Evolutionary conservation across 1,140 invertebrate species (phyloP), one percentile per base, ranked within the genome.

Genomic region (Subanguina moxae): DNA sequence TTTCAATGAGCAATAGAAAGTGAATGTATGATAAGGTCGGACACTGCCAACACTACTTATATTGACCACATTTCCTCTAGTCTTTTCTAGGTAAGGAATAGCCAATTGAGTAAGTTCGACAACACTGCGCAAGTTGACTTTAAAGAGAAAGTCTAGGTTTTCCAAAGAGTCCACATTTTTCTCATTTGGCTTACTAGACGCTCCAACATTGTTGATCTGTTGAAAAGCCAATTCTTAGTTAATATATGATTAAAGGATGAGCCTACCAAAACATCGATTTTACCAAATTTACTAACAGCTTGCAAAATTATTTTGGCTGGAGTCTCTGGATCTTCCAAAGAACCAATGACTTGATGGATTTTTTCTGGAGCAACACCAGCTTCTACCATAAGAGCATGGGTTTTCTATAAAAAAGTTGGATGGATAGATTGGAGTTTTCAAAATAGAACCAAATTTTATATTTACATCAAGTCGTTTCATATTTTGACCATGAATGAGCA

Each of bases 401-500:
- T 61, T 61, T 61, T 45, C 58, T 61, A 17, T 15, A 52, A 25
- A 52, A 52, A 52, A 52, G 17, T 8, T 7, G 23, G 3, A 52
- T 5, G 23, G 17, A n/a, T n/a, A n/a, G n/a, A n/a, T n/a, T n/a
- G n/a, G n/a, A n/a, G n/a, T n/a, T n/a, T n/a, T n/a, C n/a, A n/a
- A 11, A 38, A 3, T 38, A 11, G 3, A 11, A 5, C 32, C 3
- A 38, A 38, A 38, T 38, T 38, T 38, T 38, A 38, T 3, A 15
- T 15, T 25, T 73, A 61, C 71, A 43, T 75, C 27, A 25, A 74
- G 46, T 62, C 73, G 17, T 23, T 74, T 57, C 1, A 32, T 25
- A 42, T 70, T 70, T 30, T 68, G 73, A 0, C 72, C 72, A 46
- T 76, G 73, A 48, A 74, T 68, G 1, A 73, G 63, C 1, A 74